Percentiles rank a stretch among this genome's conserved stretches.
Conservation (phyloP, 1,140 invertebrate genomes). For the Drosophila carrolli region DNA sequence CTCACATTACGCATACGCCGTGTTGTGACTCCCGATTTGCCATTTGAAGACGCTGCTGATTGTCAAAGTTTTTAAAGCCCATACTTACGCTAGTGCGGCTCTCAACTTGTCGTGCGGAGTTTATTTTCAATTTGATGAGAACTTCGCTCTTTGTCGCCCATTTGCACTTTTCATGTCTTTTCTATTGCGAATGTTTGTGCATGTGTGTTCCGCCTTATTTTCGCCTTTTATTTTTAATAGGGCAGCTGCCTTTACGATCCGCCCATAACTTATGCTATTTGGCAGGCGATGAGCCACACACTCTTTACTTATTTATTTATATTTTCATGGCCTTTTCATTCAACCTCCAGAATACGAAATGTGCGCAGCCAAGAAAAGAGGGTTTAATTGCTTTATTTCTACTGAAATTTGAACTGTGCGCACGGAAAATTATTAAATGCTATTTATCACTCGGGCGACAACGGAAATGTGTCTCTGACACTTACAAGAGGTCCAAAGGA, state of each 20-base stretch:
- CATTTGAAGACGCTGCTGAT: conserved; percentile 40
- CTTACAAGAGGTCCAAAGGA: conserved; percentile 42
- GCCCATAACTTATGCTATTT: conserved; percentile 16
- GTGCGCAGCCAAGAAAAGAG: conserved; percentile 3
- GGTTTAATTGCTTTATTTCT: conserved; percentile 45
- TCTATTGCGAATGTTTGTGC: conserved; percentile 31
- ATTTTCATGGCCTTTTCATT: background rate
- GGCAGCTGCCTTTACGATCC: conserved; percentile 14
- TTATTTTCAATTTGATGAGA: conserved; percentile 65
- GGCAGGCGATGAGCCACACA: conserved; percentile 6
- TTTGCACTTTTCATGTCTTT: conserved; percentile 44
- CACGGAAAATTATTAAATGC: conserved; percentile 62
- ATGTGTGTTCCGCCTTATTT: conserved; percentile 10
- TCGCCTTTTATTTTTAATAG: conserved; percentile 27
- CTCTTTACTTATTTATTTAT: conserved; percentile 38
- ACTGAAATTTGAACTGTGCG: conserved; percentile 10
- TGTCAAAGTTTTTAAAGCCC: conserved; percentile 64
- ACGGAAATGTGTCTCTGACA: conserved; percentile 65
- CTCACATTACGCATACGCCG: conserved; percentile 69
- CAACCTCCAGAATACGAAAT: background rate
- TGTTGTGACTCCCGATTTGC: conserved; percentile 36
- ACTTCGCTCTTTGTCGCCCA: conserved; percentile 36
- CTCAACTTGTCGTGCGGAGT: conserved; percentile 45
- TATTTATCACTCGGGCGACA: conserved; percentile 66
- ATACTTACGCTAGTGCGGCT: conserved; percentile 25